phyloP scores from a whole-genome alignment of 2,888 invertebrate genomes.

The Antheraea yamamai region DNA sequence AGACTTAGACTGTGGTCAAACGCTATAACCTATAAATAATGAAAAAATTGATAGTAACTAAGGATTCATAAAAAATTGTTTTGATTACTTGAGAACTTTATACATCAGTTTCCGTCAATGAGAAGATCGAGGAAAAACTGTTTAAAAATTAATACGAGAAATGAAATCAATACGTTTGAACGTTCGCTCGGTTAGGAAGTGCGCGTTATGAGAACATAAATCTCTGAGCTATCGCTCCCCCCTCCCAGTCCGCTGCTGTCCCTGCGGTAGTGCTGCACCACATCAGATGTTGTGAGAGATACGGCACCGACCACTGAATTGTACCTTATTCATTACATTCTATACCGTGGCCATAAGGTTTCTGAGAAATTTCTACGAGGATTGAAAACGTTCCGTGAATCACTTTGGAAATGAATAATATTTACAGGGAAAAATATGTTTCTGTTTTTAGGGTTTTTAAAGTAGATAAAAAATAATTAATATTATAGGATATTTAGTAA shows the following conservation, averaged over 20 bases:
- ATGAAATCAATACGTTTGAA: constrained; percentile 74
- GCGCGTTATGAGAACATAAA: constrained; percentile 77
- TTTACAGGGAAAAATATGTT: background rate
- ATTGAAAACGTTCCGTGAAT: constrained; percentile 12
- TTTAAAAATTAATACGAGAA: constrained; percentile 71
- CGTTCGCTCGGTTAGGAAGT: constrained; percentile 65
- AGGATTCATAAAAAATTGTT: background rate
- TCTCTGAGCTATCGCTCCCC: constrained; percentile 62
- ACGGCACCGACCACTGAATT: constrained; percentile 51
- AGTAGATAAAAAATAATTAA: background rate
- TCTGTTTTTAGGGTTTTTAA: background rate
- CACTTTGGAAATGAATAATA: background rate
- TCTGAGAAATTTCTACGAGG: background rate
- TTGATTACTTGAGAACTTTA: background rate
- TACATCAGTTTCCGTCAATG: background rate
- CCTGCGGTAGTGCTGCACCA: constrained; percentile 55
- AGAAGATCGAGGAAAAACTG: constrained; percentile 32
- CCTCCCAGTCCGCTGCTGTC: constrained; percentile 32
- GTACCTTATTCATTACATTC: constrained; percentile 62
- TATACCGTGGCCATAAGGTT: background rate
- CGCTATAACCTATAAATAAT: too few relatives aligned
- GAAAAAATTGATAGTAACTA: too few relatives aligned
- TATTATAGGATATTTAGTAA: background rate
- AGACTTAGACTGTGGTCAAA: too few relatives aligned
- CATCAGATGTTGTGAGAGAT: constrained; percentile 62